phyloP scores from a whole-genome alignment of 2,888 invertebrate genomes.

The Cotesia congregata region DNA sequence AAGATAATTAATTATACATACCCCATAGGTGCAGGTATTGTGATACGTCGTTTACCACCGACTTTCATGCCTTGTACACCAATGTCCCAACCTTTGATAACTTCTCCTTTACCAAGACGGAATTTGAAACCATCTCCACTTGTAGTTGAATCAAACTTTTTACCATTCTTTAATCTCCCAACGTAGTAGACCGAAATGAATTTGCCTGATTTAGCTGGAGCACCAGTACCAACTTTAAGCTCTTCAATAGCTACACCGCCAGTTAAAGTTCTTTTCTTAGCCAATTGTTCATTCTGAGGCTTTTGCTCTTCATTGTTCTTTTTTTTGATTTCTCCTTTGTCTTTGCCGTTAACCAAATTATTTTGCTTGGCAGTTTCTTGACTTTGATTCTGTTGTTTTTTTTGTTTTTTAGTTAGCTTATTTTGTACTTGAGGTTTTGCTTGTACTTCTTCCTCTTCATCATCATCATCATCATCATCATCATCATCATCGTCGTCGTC shows the following conservation, averaged over 20 bases:
- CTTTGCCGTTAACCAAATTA: constrained; percentile 58
- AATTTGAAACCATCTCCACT: constrained; percentile 90
- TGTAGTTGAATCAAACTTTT: constrained; percentile 84
- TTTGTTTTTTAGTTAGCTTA: constrained; percentile 57
- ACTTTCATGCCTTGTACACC: constrained; percentile 94
- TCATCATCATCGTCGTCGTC: constrained; percentile 57
- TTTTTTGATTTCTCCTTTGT: constrained; percentile 51
- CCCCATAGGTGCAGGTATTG: constrained; percentile 88
- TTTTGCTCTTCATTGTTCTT: constrained; percentile 52
- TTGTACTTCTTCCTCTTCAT: constrained; percentile 53
- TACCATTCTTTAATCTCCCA: constrained; percentile 88
- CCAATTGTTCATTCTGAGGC: constrained; percentile 46
- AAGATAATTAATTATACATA: constrained; percentile 72
- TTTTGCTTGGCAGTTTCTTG: constrained; percentile 45
- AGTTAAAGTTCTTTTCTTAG: constrained; percentile 74
- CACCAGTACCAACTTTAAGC: constrained; percentile 83
- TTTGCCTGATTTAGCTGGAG: constrained; percentile 83
- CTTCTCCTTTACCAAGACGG: constrained; percentile 85
- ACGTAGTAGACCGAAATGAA: constrained; percentile 85
- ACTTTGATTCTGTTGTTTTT: constrained; percentile 50
- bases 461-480: constrained; percentile 59
- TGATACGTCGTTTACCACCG: constrained; percentile 89
- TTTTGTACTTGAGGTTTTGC: constrained; percentile 46
- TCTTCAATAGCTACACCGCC: constrained; percentile 90
- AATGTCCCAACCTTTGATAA: constrained; percentile 92